Evolutionary conservation across 1,140 invertebrate genomes (phyloP), one percentile per base, ranked within the genome.

Genomic region (Hypsibius dujardini): DNA sequence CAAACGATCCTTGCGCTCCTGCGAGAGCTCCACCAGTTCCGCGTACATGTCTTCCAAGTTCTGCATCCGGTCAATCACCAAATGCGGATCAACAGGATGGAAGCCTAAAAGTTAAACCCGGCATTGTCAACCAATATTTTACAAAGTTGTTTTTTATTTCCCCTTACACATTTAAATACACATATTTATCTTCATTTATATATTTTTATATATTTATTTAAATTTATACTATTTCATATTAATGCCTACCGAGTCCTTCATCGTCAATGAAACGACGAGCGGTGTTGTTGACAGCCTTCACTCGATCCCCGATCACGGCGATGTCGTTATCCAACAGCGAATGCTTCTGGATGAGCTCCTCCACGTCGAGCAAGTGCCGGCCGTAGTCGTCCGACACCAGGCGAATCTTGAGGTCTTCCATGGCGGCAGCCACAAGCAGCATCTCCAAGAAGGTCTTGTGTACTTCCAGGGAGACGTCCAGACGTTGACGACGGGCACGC

Each of bases 321-420:
- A 99, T 95, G 76, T 99, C 95, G 1, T 93, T 94, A 79, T 98
- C 95, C 1, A 98, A 87, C 0, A 99, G 82, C 46, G 89, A 92
- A 79, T 99, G 96, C 79, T 98, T 98, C 80, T 98, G 95, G 45
- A 99, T 81, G 62, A 99, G 82, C 82, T 98, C 95, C 81, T 98
- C 94, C 0, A 98, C 96, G 3, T 94, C 93, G 92, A 98, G 96
- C 74, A 99, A 81, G 82, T 98, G 95, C 79, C 98, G 97, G 73
- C 95, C 95, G 80, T 94, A 95, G 81, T 99, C 95, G 77, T 98
- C 95, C 1, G 93, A 95, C 74, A 95, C 81, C 47, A 98, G 80
- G 70, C 93, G 86, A 77, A 88, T 84, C 76, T 85, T 84, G 71
- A 86, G 80, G 74, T 85, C 84, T 74, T 84, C 82, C 90, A 97